Base-by-base conservation (phyloP, 2,113 vertebrate species). In the Malurus melanocephalus region DNA sequence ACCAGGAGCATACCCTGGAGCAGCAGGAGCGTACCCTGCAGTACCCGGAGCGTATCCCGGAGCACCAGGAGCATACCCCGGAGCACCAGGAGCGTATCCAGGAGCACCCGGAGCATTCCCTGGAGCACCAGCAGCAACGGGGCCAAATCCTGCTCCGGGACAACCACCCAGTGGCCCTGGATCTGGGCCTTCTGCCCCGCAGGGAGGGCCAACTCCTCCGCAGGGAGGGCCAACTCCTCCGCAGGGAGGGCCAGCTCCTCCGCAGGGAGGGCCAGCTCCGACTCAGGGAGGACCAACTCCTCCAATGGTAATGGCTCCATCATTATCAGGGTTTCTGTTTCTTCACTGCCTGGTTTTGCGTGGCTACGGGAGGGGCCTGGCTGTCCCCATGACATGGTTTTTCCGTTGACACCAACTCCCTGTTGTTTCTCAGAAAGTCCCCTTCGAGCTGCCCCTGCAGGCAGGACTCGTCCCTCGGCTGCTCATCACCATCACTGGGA, bases 401-500 rank as follows among this genome's bases (percentile, higher is more conserved):
- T 43, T 56, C 16, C 33, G 14, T 74, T 94, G 23, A 94, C 18
- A 3, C 11, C 32, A 56, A 64, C 32, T 46, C 45, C 28, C 24
- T 18, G 11, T 61, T 90, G 30, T 66, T 48, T 61, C 62, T 26
- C 85, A 98, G 97, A 81, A 55, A 43, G 89, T 98, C 16, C 97
- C 97, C 55, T 96, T 95, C 17, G 88, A 97, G 8, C 61, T 97
- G 87, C 53, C 88, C 49, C 73, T 97, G 55, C 93, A 95, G 28
- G 30, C 69, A 19, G 97, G 97, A 83, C 45, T 97, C 10, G 3
- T 55, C 66, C 96, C 96, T 48, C 96, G 95, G 78, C 52, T 97
- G 91, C 73, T 97, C 89, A 92, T 98, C 48, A 97, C 92, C 51
- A 89, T 97, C 90, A 22, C 85, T 1, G 97, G 97, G 35, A 92